These are phyloP conservation scores for Drosophila yooni DNA, from an alignment of 2,888 invertebrate species.

Conservation along the genomic window DNA sequence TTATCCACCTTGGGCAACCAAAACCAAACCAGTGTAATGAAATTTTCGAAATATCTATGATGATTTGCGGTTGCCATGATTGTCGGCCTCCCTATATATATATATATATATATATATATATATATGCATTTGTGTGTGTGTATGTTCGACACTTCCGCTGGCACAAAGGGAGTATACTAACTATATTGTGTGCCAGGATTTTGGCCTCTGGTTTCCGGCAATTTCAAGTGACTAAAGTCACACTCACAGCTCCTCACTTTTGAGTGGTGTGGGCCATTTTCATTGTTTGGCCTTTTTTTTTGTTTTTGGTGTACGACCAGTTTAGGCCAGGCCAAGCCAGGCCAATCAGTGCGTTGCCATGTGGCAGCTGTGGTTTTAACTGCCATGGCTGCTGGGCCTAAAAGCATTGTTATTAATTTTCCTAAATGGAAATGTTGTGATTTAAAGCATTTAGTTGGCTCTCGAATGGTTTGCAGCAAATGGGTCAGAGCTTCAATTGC, in stretches of 20 bases:
- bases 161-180: constrained; percentile 29
- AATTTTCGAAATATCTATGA: constrained; percentile 80
- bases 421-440: constrained; percentile 52
- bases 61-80: constrained; percentile 72
- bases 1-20: constrained; percentile 47
- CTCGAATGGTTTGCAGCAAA: not conserved
- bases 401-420: constrained; percentile 53
- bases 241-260: constrained; percentile 42
- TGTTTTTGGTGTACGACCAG: not conserved
- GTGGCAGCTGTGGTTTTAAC: constrained; percentile 54
- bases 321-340: constrained; percentile 19
- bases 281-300: constrained; percentile 39
- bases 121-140: not conserved
- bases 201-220: constrained; percentile 58
- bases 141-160: constrained; percentile 60
- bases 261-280: constrained; percentile 3
- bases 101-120: not conserved
- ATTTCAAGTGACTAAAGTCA: constrained; percentile 69
- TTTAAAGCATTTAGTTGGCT: constrained; percentile 18
- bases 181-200: constrained; percentile 30
- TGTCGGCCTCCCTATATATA: constrained; percentile 23
- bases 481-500: not conserved
- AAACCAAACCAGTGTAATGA: constrained; percentile 62
- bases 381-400: constrained; percentile 17
- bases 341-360: constrained; percentile 40